These are phyloP conservation scores for Pheosia gnoma DNA, from an alignment of 2,888 invertebrate genomes.

Conservation along the genomic window DNA sequence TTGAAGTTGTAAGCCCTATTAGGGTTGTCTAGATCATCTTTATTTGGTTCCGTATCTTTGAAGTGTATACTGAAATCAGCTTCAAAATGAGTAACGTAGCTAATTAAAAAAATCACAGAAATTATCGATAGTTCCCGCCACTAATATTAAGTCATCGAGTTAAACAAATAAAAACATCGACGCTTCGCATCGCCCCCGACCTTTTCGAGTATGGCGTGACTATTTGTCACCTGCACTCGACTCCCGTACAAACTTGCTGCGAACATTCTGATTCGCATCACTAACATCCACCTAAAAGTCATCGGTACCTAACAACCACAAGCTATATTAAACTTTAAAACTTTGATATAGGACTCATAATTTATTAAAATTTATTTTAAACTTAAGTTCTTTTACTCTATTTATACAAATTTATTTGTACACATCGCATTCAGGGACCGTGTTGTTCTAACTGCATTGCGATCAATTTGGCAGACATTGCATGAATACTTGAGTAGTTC, in stretches of 20 bases:
- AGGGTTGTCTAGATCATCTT: too few species aligned
- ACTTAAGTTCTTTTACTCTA: slow-evolving; percentile 30
- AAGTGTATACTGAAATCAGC: too few species aligned
- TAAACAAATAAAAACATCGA: slow-evolving; percentile 78
- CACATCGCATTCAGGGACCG: slow-evolving; percentile 67
- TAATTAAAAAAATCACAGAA: not conserved
- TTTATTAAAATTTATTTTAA: slow-evolving; percentile 16
- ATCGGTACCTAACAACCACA: slow-evolving; percentile 20
- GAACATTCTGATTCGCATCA: slow-evolving; percentile 80
- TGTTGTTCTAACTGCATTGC: slow-evolving; percentile 74
- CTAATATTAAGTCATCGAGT: slow-evolving; percentile 79
- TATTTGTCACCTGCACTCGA: slow-evolving; percentile 82
- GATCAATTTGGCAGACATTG: slow-evolving; percentile 73
- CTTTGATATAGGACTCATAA: slow-evolving; percentile 20
- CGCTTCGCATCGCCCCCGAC: slow-evolving; percentile 70
- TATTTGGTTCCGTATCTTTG: too few species aligned
- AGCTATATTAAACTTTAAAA: slow-evolving; percentile 35
- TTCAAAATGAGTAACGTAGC: too few species aligned
- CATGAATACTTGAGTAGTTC: slow-evolving; percentile 65
- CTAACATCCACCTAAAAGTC: slow-evolving; percentile 42
- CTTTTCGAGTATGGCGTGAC: slow-evolving; percentile 77
- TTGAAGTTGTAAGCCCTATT: too few species aligned
- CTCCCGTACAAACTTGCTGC: slow-evolving; percentile 77
- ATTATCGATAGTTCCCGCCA: slow-evolving; percentile 58
- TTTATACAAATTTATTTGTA: slow-evolving; percentile 65